Conservation (phyloP, 2,797 vertebrate genomes). For the Pogonophryne albipinna region DNA sequence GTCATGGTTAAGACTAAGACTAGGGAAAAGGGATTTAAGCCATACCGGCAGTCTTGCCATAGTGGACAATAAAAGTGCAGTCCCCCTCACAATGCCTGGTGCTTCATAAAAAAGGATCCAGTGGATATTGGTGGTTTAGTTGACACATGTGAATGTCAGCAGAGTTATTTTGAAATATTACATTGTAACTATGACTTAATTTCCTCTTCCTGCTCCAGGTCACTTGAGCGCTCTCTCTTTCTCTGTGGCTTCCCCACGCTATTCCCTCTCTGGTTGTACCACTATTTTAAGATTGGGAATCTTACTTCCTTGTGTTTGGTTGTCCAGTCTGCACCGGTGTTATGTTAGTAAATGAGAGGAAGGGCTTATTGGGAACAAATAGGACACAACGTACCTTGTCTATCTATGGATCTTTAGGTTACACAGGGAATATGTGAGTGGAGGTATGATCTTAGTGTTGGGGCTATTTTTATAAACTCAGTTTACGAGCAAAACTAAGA, state of each 20-base stretch:
- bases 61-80: constrained; percentile 25
- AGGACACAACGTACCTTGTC: constrained; percentile 21
- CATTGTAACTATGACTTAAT: constrained; percentile 73
- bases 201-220: constrained; percentile 80
- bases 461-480: constrained; percentile 3
- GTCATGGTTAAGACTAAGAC: constrained; percentile 41
- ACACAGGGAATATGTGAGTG: constrained; percentile 38
- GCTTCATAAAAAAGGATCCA: constrained; percentile 45
- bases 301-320: constrained; percentile 51
- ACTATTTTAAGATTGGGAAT: constrained; percentile 76
- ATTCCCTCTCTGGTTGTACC: constrained; percentile 54
- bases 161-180: constrained; percentile 80
- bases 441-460: neutral
- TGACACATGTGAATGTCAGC: constrained; percentile 70
- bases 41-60: constrained; percentile 29
- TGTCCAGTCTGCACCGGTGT: constrained; percentile 56
- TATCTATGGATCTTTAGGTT: constrained; percentile 43
- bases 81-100: neutral
- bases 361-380: constrained; percentile 38
- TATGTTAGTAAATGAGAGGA: constrained; percentile 58
- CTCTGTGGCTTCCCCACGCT: constrained; percentile 49
- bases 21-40: constrained; percentile 47
- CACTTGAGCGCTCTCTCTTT: constrained; percentile 57
- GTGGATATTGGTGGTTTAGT: constrained; percentile 24
- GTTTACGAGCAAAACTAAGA: constrained; percentile 12